phyloP scores from a whole-genome alignment of 2,797 vertebrate species.

The Tarsius wallacei region DNA sequence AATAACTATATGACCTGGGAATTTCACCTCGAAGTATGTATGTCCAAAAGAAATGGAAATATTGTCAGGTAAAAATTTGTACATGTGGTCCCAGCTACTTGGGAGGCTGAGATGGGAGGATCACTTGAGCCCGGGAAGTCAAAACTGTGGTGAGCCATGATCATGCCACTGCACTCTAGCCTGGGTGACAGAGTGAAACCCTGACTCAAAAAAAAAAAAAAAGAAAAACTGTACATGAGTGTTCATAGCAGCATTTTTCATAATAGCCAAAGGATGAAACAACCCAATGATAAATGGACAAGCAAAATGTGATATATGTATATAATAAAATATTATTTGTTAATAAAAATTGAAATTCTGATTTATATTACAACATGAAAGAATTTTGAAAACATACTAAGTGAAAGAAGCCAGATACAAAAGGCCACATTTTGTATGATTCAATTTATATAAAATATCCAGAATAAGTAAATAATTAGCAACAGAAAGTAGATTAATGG shows the following conservation, averaged over 20 bases:
- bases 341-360: slow-evolving; percentile 28
- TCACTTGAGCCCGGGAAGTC: too few relatives aligned
- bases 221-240: not conserved
- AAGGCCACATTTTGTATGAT: not conserved
- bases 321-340: not conserved
- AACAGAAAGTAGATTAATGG: not conserved
- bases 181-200: too few relatives aligned
- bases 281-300: not conserved
- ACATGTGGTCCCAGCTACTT: not conserved
- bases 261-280: not conserved
- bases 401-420: slow-evolving; percentile 13
- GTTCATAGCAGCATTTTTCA: not conserved
- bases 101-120: too few relatives aligned
- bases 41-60: not conserved
- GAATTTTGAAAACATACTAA: slow-evolving; percentile 5
- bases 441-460: not conserved
- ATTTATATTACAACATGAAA: not conserved
- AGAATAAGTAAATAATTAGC: not conserved
- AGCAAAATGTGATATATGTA: not conserved
- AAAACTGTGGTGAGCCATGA: too few relatives aligned
- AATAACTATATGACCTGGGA: not conserved
- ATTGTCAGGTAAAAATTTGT: not conserved
- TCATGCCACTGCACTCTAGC: too few relatives aligned
- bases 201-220: too few relatives aligned
- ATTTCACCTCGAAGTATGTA: not conserved